Evolutionary conservation across 1,140 invertebrate species (phyloP).

Genomic region (Arion vulgaris): DNA sequence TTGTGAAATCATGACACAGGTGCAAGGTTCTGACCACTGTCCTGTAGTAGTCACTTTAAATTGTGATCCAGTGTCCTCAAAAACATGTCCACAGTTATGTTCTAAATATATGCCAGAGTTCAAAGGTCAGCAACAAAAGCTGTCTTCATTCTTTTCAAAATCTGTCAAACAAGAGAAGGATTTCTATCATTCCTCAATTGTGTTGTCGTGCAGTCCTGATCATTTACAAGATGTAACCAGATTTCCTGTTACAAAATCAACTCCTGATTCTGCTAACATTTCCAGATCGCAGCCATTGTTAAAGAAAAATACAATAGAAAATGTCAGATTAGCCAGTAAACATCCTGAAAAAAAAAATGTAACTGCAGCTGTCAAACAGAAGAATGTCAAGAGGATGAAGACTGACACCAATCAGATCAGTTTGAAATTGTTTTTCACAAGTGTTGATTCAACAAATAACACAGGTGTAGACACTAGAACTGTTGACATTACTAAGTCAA

Average conservation of each 20-base stretch:
- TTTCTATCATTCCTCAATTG: neutral
- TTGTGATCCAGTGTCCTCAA: slow-evolving; percentile 56
- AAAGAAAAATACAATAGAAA: neutral
- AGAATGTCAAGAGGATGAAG: slow-evolving; percentile 31
- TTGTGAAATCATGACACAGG: slow-evolving; percentile 72
- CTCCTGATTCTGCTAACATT: neutral
- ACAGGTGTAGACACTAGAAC: neutral
- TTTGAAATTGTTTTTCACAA: slow-evolving; percentile 52
- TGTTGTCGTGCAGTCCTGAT: neutral
- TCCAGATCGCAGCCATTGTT: neutral
- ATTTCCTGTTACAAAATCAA: neutral
- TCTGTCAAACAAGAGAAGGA: neutral
- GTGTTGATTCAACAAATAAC: slow-evolving; percentile 18
- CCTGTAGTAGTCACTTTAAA: slow-evolving; percentile 73
- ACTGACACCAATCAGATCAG: slow-evolving; percentile 44
- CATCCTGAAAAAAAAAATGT: neutral
- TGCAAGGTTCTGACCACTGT: slow-evolving; percentile 78
- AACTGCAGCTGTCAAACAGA: neutral
- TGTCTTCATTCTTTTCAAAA: slow-evolving; percentile 72
- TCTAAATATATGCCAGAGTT: slow-evolving; percentile 76
- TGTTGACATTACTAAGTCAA: neutral
- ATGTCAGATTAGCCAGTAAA: neutral
- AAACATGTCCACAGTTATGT: slow-evolving; percentile 71
- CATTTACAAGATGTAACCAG: neutral
- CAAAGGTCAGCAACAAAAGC: slow-evolving; percentile 74